phyloP scores from a whole-genome alignment of 2,797 vertebrate species.

The Mormyrus hasselquistii region DNA sequence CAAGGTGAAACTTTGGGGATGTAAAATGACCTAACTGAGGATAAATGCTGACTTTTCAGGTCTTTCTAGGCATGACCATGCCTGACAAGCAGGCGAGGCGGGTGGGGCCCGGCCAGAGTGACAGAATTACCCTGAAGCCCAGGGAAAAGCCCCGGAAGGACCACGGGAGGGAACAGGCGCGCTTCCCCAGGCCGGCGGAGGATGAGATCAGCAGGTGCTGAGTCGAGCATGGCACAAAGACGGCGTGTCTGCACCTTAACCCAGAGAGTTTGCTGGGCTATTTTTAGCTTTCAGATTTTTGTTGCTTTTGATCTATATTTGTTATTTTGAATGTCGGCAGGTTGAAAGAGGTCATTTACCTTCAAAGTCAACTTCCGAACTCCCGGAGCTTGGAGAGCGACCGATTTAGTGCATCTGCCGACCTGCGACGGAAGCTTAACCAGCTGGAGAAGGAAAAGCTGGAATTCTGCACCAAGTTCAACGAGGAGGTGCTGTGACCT shows the following conservation, averaged over 20 bases:
- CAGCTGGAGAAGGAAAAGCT: constrained; percentile 21
- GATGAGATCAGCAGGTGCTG: constrained; percentile 8
- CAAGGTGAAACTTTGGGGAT: neutral
- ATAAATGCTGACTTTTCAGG: neutral
- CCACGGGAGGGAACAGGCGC: neutral
- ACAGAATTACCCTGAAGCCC: neutral
- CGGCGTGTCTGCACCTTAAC: neutral
- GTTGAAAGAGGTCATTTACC: constrained; percentile 15
- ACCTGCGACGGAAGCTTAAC: constrained; percentile 6
- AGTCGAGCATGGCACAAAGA: neutral
- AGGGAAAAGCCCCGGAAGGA: neutral
- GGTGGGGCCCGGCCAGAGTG: neutral
- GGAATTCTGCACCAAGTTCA: constrained; percentile 13
- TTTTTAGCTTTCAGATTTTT: neutral
- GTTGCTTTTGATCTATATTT: neutral
- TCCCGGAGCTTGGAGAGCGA: neutral
- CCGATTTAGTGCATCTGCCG: neutral
- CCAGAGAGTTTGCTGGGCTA: neutral
- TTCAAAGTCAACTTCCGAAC: constrained; percentile 18
- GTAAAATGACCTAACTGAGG: neutral
- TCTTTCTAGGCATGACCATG: neutral
- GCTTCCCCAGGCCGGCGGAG: neutral
- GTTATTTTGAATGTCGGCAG: neutral
- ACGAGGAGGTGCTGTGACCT: constrained; percentile 12
- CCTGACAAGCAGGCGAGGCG: neutral